Evolutionary conservation across 2,113 vertebrate species (phyloP), one percentile per base, ranked within the genome.

Genomic region (Sceloporus tristichus): DNA sequence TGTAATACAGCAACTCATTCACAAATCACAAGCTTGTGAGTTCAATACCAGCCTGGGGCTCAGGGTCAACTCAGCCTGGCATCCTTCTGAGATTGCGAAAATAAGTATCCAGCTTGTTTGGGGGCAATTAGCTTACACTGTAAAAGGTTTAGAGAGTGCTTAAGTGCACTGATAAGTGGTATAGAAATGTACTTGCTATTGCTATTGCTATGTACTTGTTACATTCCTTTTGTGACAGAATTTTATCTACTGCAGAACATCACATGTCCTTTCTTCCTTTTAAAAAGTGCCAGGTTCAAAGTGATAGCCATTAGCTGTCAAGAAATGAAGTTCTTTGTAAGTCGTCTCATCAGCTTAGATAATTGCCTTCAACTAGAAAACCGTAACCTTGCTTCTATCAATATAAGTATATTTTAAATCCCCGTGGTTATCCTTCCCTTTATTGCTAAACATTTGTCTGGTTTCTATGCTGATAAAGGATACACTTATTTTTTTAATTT

Each of bases 401-500:
- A 82, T 70, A 80, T 80, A 18, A 65, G 19, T 65, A 65, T 66
- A 66, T 66, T 66, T 25, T 66, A 29, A 53, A 48, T 23, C 23
- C 34, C 18, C 71, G 16, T 16, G 48, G 48, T 3, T 34, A 73
- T 5, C 2, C 9, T 54, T 66, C 65, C 18, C 65, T 2, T 66
- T 19, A 23, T 23, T 23, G 80, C 29, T n/a, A 82, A 88, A 80
- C 65, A 79, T 66, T 5, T 0, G 81, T 87, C 2, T 74, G 14
- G 11, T 91, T 91, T 65, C 18, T 1, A 19, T 75, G 6, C 18
- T 16, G 1, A 0, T 92, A 90, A 48, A 84, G 81, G 0, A 48
- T 88, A 88, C 70, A 86, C 85, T 85, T 29, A 18, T 84, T 91
- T 48, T 48, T 85, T 88, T 92, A 89, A 87, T 87, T 91, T 85